Conservation (phyloP, 1,140 invertebrate genomes). For the Drosophila micromelanica region DNA sequence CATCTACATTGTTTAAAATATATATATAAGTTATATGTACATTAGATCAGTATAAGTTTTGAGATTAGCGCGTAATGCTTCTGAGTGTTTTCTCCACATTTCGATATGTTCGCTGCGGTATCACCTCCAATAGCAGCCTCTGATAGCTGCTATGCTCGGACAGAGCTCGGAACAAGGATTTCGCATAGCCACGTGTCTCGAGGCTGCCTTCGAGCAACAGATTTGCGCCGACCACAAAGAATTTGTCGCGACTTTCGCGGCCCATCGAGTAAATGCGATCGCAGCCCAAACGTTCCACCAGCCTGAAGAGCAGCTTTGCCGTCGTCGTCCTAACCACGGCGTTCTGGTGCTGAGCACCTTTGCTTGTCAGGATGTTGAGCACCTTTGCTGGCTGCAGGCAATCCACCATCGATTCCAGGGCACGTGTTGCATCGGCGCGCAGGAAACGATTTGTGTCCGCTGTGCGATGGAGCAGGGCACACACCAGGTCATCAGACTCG, state of each 20-base stretch:
- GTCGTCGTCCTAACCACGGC: conserved; percentile 92
- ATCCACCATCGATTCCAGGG: conserved; percentile 92
- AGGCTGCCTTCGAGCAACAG: conserved; percentile 94
- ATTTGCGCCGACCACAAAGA: conserved; percentile 92
- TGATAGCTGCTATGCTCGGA: conserved; percentile 88
- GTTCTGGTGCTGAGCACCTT: conserved; percentile 92
- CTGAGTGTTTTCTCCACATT: conserved; percentile 88
- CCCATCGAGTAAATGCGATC: conserved; percentile 90
- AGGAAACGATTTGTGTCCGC: conserved; percentile 97
- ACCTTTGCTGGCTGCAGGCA: conserved; percentile 87
- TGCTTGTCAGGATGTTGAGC: conserved; percentile 85
- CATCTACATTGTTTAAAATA: conserved; percentile 3
- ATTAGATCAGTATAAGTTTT: conserved; percentile 2
- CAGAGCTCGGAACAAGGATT: conserved; percentile 87
- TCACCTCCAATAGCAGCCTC: conserved; percentile 87
- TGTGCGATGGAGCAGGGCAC: conserved; percentile 92
- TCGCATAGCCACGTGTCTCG: conserved; percentile 91
- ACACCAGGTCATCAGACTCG: conserved; percentile 94
- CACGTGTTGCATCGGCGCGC: conserved; percentile 92
- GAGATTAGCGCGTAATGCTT: conserved; percentile 59
- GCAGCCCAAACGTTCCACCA: conserved; percentile 90
- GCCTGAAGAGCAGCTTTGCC: conserved; percentile 90
- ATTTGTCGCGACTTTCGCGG: conserved; percentile 91
- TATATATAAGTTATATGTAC: conserved; percentile 10
- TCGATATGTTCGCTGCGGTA: conserved; percentile 87